Evolutionary conservation across 1,140 invertebrate genomes (phyloP), one percentile per base, ranked within the genome.

Genomic region (Euwallacea similis): DNA sequence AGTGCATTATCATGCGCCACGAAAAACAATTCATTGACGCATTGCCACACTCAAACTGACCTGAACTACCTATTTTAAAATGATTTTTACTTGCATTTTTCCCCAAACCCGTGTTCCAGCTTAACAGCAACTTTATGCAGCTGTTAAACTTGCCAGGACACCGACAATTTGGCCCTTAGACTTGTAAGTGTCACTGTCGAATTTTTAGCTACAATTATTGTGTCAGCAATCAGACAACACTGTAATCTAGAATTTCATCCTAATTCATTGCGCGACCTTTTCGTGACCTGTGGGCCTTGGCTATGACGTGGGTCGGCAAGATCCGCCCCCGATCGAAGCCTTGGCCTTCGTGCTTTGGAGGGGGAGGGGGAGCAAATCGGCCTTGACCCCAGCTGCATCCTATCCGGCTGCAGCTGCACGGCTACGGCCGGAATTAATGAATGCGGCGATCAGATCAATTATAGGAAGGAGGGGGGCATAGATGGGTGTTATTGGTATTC

Each of bases 351-450:
- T 7, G 68, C 46, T 15, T 13, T 10, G 68, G 33, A 33, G 60
- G 11, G 21, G 44, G 54, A 21, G 13, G 15, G 50, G 6, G n/a
- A 46, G 62, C 42, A 8, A 41, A 21, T 15, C 33, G 63, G 41
- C 69, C 69, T 66, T 71, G 69, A 71, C 69, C 69, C 53, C 58
- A 71, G 69, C 69, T 71, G 69, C 69, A 66, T 58, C 21, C 56
- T 33, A 71, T 66, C 62, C 21, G 59, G 69, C 69, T 71, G 69
- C 69, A 71, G 69, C 63, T 66, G 69, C 69, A 70, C 61, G 47
- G 50, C 61, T 43, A 42, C 46, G 60, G 21, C 42, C 41, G 59
- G 46, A 63, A 43, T 10, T 21, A 61, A 61, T 43, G 8, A 43
- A 21, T 9, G 59, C 11, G 59, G 42, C 33, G n/a, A 11, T 50